These are phyloP conservation scores for Takifugu ocellatus DNA, from an alignment of 2,797 vertebrate genomes.

Conservation along the genomic window DNA sequence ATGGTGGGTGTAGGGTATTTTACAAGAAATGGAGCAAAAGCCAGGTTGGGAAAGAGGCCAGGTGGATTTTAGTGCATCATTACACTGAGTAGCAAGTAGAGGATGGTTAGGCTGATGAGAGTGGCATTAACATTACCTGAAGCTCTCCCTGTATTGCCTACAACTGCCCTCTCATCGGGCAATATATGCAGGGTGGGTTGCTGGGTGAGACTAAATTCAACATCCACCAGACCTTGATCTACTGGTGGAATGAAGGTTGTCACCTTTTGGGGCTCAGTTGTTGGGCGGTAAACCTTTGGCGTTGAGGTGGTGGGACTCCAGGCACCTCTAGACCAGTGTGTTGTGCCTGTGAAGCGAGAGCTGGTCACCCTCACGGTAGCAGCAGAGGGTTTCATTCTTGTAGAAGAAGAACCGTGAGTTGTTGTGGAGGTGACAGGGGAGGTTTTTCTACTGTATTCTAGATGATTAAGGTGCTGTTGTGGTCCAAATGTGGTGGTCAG, in stretches of 20 bases:
- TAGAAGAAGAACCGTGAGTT: conserved; percentile 14
- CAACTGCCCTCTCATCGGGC: conserved; percentile 79
- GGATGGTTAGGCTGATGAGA: conserved; percentile 65
- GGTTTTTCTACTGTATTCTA: conserved; percentile 50
- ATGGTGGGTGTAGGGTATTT: conserved; percentile 44
- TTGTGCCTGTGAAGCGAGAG: conserved; percentile 19
- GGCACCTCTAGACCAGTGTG: conserved; percentile 37
- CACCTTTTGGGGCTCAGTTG: conserved; percentile 51
- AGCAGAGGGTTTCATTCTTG: conserved; percentile 20
- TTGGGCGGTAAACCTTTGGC: conserved; percentile 34
- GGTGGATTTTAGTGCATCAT: conserved; percentile 61
- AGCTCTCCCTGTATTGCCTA: conserved; percentile 70
- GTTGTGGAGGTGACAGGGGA: conserved; percentile 18
- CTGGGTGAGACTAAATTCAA: conserved; percentile 64
- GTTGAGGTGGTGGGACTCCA: conserved; percentile 53
- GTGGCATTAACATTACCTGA: conserved; percentile 77
- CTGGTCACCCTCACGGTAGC: conserved; percentile 8
- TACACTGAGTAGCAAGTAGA: conserved; percentile 61
- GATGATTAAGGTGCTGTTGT: conserved; percentile 61
- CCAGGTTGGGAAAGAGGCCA: conserved; percentile 50
- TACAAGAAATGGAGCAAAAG: conserved; percentile 58
- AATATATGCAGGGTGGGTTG: conserved; percentile 61
- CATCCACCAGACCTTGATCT: conserved; percentile 57
- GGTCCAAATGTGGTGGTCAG: conserved; percentile 42
- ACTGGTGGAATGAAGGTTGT: conserved; percentile 70